Evolutionary conservation across 2,888 invertebrate species (phyloP), one percentile per base, ranked within the genome.

Genomic region (Dermolepida albohirtum): DNA sequence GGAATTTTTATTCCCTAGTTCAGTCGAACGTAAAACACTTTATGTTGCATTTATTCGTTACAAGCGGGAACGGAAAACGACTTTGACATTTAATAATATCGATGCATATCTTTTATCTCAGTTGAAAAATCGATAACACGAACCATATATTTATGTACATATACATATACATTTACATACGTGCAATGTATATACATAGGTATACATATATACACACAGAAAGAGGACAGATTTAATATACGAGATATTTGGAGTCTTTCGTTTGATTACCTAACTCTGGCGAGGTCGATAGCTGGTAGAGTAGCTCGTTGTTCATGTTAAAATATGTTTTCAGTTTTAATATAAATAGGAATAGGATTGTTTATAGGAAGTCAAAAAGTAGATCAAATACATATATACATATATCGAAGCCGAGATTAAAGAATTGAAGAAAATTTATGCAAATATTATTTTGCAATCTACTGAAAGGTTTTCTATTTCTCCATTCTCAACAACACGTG

Each of bases 1-100:
- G 59, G 59, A 62, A 62, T 62, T 62, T 62, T 62, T 62, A 62
- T 62, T 62, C 47, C 59, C 47, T 16, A 34, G 59, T 47, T 43
- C 59, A 62, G 44, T 62, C 59, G 59, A 62, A 62, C 59, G 59
- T 62, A 62, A 62, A 62, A 62, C 47, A 62, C 59, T 62, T 62
- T 62, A 62, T 62, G 59, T 62, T 62, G 59, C 59, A 62, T 62
- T 62, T 62, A 62, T 62, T 62, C 59, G 59, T 62, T 62, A 62
- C 59, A 62, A 62, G 59, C 59, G 59, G 49, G 59, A 62, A 49
- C 59, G 59, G 34, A 49, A 62, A 62, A 62, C 59, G 59, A 62
- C 47, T 62, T 47, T 62, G 59, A 62, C 59, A 62, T 62, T 62
- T 62, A 62, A 62, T 62, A 62, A 62, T 62, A 62, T 62, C 59